Percentiles rank a stretch among this genome's conserved stretches.
These are phyloP conservation scores for Stomatorhinus walkeri DNA, from an alignment of 2,797 vertebrate species.

Conservation along the genomic window DNA sequence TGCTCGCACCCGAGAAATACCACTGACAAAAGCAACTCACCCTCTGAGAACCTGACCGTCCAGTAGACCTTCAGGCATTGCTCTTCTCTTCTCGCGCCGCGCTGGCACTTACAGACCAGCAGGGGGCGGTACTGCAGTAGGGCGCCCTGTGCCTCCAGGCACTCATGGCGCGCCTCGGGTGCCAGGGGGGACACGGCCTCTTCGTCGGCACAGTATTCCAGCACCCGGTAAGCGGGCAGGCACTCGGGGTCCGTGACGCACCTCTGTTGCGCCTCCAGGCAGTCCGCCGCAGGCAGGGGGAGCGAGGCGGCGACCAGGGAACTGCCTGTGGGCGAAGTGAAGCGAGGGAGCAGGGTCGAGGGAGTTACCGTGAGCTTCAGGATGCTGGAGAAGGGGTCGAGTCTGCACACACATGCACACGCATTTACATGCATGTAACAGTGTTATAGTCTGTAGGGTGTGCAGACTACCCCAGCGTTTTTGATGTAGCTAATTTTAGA, in stretches of 20 bases:
- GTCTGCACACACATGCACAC: background rate
- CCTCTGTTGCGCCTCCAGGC: constrained; percentile 66
- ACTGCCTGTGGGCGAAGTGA: constrained; percentile 36
- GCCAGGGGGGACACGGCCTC: constrained; percentile 54
- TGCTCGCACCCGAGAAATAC: background rate
- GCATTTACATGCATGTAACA: background rate
- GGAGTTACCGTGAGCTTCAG: no score
- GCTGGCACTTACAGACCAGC: constrained; percentile 76
- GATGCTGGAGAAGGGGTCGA: background rate
- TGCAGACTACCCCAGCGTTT: background rate
- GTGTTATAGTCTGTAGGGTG: background rate
- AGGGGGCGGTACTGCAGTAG: constrained; percentile 68
- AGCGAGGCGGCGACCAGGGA: constrained; percentile 33
- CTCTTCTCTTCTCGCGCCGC: constrained; percentile 74
- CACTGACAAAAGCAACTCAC: constrained; percentile 43
- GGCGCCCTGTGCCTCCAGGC: constrained; percentile 66
- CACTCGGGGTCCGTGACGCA: constrained; percentile 69
- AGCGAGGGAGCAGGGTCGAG: background rate
- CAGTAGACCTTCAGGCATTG: constrained; percentile 78
- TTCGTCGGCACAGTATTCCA: constrained; percentile 68
- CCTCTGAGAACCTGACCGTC: constrained; percentile 66
- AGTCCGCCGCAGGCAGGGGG: constrained; percentile 49
- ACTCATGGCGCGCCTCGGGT: constrained; percentile 53
- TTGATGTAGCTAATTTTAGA: background rate
- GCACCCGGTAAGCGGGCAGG: constrained; percentile 60